These are phyloP conservation scores for Chrysolina haemoptera DNA, from an alignment of 2,888 invertebrate genomes.

Conservation along the genomic window DNA sequence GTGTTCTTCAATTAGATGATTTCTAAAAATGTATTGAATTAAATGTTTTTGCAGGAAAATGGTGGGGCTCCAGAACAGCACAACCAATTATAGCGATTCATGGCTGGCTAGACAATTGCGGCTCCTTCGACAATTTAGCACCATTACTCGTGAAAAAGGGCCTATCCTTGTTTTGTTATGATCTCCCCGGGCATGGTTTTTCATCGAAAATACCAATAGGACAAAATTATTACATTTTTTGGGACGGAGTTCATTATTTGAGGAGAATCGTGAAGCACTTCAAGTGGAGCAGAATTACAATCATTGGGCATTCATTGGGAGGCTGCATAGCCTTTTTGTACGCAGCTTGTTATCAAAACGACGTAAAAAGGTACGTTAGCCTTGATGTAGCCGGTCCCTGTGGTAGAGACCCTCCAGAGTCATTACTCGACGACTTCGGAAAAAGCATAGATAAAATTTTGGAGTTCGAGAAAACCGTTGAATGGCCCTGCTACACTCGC, in stretches of 20 bases:
- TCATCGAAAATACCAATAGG: constrained; percentile 73
- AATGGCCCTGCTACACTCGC: neutral
- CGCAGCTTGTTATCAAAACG: neutral
- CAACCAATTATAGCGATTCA: constrained; percentile 87
- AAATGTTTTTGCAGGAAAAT: constrained; percentile 63
- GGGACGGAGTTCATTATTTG: neutral
- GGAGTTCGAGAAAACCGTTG: neutral
- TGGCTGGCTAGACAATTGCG: constrained; percentile 91
- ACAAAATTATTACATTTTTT: constrained; percentile 4
- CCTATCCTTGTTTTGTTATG: constrained; percentile 80
- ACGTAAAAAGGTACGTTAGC: neutral
- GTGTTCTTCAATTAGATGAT: no score
- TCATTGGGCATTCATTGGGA: constrained; percentile 2
- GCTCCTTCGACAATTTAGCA: constrained; percentile 84
- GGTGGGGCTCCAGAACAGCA: constrained; percentile 83
- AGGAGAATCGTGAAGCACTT: constrained; percentile 3
- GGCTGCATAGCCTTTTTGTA: constrained; percentile 3
- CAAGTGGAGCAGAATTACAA: neutral
- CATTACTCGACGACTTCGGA: neutral
- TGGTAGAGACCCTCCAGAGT: neutral
- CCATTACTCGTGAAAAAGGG: constrained; percentile 78
- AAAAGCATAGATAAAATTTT: neutral
- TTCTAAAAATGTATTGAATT: no score
- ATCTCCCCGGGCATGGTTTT: constrained; percentile 85
- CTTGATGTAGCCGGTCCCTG: neutral